Base-by-base conservation (phyloP, 2,888 invertebrate genomes). In the Agrochola macilenta region DNA sequence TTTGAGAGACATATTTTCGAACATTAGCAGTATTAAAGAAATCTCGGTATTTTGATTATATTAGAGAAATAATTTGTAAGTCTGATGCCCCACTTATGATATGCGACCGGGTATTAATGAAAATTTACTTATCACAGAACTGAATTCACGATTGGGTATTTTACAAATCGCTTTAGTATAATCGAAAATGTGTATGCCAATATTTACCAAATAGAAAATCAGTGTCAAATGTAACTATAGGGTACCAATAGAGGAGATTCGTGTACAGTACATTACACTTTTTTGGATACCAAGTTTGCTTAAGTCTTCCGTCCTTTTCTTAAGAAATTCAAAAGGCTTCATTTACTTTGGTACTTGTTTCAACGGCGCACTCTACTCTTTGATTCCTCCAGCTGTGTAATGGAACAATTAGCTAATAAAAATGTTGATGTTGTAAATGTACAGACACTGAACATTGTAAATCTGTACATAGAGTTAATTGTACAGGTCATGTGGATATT, bases 401-500 rank as follows among this genome's bases (percentile, higher is more conserved):
- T 90, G 89, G 89, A 93, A 90, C 89, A 91, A 91, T 88, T 91
- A 91, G 83, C 85, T 89, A 90, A 89, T 89, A 87, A 85, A 84
- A 79, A 86, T 88, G 84, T 91, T 85, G 85, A 90, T 91, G 90
- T 93, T 91, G 87, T 91, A 88, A 89, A 89, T 92, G 93, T 93
- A 93, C 92, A 91, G 91, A 92, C 85, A 89, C 88, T 86, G 85
- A 82, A 84, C 81, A 88, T 89, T 93, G 90, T 93, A 88, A 92
- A 92, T 93, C 94, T 95, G 94, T 95, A 94, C 95, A 95, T 94
- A 94, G 91, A 90, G 88, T 91, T 93, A 92, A 92, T 93, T 96
- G 96, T 96, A 95, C 95, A 95, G 96, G 96, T 96, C 95, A 96
- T 96, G 96, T 96, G 96, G 96, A 96, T 96, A 96, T 96, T 96